These are phyloP conservation scores for Epirrhoe alternata DNA, from an alignment of 2,888 invertebrate genomes.

Conservation along the genomic window DNA sequence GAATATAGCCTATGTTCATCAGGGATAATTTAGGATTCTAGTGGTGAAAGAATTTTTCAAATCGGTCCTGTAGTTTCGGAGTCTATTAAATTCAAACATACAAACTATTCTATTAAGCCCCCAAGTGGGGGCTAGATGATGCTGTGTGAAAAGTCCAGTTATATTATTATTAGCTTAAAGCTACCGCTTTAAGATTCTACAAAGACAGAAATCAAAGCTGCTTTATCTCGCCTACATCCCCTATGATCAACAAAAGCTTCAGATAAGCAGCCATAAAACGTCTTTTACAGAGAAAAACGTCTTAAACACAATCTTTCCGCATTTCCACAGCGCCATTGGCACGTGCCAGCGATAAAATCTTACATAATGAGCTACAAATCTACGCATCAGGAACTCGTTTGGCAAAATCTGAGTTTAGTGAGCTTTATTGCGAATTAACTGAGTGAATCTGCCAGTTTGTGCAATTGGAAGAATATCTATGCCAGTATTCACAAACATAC, in stretches of 20 bases:
- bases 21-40: no score
- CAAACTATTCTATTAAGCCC: no score
- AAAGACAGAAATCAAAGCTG: neutral
- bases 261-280: conserved; percentile 32
- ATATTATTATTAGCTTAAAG: no score
- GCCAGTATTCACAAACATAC: no score
- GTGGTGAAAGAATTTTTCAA: no score
- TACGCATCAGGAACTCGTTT: conserved; percentile 34
- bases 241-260: conserved; percentile 14
- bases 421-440: conserved; percentile 29
- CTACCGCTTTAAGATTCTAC: neutral
- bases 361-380: conserved; percentile 40
- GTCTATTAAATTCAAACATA: no score
- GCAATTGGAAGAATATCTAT: neutral
- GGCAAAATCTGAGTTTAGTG: conserved; percentile 35
- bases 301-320: conserved; percentile 25
- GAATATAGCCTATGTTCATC: no score
- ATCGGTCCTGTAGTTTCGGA: no score
- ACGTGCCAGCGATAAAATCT: conserved; percentile 37
- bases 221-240: conserved; percentile 7
- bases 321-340: conserved; percentile 30
- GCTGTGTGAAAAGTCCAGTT: no score
- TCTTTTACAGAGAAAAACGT: conserved; percentile 26
- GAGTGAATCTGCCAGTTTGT: conserved; percentile 7
- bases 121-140: no score